Conservation (phyloP, 2,888 invertebrate genomes). For the Dasysyrphus tricinctus region DNA sequence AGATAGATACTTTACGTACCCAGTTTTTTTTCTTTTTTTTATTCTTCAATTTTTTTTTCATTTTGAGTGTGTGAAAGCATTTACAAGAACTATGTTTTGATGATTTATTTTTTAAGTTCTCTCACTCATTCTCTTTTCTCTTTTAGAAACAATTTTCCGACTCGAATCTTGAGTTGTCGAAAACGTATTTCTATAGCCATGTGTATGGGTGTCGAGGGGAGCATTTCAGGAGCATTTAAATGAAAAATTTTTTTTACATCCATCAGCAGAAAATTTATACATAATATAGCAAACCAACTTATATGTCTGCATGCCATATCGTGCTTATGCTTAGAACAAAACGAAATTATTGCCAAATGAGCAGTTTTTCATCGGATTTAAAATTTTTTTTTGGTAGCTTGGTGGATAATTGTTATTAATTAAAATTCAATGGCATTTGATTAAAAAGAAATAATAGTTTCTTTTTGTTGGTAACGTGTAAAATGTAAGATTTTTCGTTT, state of each 20-base stretch:
- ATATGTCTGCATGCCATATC: constrained; percentile 9
- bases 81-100: constrained; percentile 40
- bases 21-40: constrained; percentile 9
- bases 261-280: constrained; percentile 5
- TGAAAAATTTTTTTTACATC: neutral
- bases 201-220: constrained; percentile 25
- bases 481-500: too few relatives aligned
- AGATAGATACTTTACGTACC: constrained; percentile 27
- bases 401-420: neutral
- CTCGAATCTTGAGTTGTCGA: constrained; percentile 44
- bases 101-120: constrained; percentile 1
- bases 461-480: neutral
- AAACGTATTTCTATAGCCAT: constrained; percentile 62
- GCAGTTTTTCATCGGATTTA: constrained; percentile 5
- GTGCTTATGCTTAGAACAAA: neutral
- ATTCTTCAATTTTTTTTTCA: neutral
- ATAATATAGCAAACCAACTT: neutral
- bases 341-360: constrained; percentile 36
- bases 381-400: neutral
- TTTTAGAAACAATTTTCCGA: constrained; percentile 50
- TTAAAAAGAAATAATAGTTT: neutral
- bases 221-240: constrained; percentile 23
- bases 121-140: constrained; percentile 24
- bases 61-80: constrained; percentile 53
- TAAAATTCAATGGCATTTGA: neutral